phyloP scores from a whole-genome alignment of 2,113 vertebrate species.

The Rhynchomys soricoides region DNA sequence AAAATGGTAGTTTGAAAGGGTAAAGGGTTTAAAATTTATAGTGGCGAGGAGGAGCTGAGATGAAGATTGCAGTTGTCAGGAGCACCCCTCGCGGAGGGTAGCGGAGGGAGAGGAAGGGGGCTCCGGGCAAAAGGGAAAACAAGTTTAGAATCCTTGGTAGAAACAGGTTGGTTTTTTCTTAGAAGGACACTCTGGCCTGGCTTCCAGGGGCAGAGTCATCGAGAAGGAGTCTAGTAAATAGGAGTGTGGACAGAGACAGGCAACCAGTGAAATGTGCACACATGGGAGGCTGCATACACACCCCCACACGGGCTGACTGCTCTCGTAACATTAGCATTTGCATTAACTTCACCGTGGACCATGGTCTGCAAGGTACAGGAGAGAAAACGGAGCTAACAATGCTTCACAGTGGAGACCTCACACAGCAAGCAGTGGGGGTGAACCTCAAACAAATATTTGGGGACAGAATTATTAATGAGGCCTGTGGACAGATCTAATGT shows the following conservation, averaged over 20 bases:
- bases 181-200: neutral
- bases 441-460: neutral
- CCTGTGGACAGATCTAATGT: neutral
- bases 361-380: neutral
- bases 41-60: neutral
- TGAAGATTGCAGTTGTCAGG: too few species aligned
- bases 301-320: fast-evolving
- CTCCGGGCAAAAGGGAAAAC: neutral
- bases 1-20: neutral
- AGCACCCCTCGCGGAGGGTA: neutral
- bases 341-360: neutral
- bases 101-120: neutral
- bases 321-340: neutral
- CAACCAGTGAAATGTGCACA: too few species aligned
- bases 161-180: neutral
- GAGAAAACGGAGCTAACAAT: too few species aligned
- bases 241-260: neutral
- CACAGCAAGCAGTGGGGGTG: neutral
- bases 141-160: neutral
- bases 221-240: neutral
- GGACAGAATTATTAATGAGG: neutral
- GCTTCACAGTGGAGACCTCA: neutral
- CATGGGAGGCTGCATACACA: neutral
- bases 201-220: neutral
- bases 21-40: neutral